phyloP scores from a whole-genome alignment of 2,113 vertebrate species.

The Xiphophorus couchianus region DNA sequence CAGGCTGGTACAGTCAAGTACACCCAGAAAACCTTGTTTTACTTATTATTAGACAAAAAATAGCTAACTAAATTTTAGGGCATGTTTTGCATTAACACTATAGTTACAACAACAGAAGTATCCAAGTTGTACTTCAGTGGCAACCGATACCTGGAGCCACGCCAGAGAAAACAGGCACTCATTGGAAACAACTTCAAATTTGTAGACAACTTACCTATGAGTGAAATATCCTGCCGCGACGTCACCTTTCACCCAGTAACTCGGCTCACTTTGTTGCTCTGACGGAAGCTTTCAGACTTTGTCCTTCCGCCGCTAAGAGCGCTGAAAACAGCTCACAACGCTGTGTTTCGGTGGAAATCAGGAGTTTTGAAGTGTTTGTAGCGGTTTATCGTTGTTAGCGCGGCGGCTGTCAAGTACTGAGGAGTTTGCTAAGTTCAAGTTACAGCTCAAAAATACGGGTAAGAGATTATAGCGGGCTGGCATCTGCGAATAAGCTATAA shows the following conservation, averaged over 20 bases:
- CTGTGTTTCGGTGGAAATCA: neutral
- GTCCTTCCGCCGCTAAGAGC: conserved; percentile 1
- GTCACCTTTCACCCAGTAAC: conserved; percentile 70
- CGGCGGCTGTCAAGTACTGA: conserved; percentile 20
- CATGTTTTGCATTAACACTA: neutral
- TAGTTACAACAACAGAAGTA: neutral
- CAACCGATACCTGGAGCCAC: neutral
- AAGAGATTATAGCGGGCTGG: neutral
- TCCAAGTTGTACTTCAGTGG: neutral
- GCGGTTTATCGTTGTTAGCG: conserved; percentile 23
- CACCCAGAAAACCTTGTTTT: neutral
- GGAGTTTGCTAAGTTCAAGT: neutral
- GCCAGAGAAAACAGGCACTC: neutral
- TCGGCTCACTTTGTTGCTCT: conserved; percentile 10
- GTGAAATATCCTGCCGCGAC: conserved; percentile 19
- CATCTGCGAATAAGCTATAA: neutral
- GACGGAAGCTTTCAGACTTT: neutral
- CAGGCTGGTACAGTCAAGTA: conserved; percentile 13
- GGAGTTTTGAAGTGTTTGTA: conserved; percentile 26
- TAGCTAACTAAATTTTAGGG: neutral
- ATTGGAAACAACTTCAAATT: neutral
- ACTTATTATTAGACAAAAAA: neutral
- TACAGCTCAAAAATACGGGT: neutral
- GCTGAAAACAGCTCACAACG: neutral
- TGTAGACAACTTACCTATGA: conserved; percentile 62